Percentiles rank a stretch among this genome's conserved stretches.
These are phyloP conservation scores for Calcarius lapponicus DNA, from an alignment of 2,797 vertebrate species.

Conservation along the genomic window DNA sequence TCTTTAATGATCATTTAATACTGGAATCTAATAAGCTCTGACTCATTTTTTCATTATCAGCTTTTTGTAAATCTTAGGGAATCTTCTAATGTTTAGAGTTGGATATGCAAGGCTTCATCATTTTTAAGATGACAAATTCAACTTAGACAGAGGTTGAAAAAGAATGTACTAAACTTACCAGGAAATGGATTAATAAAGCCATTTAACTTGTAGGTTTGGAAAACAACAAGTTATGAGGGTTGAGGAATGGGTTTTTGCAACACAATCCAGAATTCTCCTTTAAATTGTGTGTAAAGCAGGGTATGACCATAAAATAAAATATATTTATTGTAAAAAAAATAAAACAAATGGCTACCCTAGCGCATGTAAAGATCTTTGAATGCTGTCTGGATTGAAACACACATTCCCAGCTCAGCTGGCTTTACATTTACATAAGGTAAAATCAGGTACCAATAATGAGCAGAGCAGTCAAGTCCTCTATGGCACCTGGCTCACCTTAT, in stretches of 20 bases:
- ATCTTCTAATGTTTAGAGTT: neutral
- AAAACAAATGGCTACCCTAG: neutral
- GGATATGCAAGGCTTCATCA: neutral
- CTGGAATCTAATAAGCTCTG: neutral
- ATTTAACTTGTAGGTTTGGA: neutral
- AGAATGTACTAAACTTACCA: neutral
- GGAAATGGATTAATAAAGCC: neutral
- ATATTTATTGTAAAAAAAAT: neutral
- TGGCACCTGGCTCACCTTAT: neutral
- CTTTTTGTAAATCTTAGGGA: neutral
- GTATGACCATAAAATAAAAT: neutral
- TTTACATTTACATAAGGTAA: neutral
- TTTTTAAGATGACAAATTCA: neutral
- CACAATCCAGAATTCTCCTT: neutral
- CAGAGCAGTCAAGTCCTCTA: neutral
- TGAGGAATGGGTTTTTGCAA: neutral
- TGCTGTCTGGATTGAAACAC: neutral
- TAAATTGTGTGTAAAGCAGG: neutral
- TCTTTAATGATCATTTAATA: neutral
- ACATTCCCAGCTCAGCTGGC: neutral
- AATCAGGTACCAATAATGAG: neutral
- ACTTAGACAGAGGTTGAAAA: neutral
- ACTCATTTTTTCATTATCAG: neutral
- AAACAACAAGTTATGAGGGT: neutral
- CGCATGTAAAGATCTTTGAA: neutral